Base-by-base conservation (phyloP, 2,888 invertebrate species). In the Resseliella maxima region DNA sequence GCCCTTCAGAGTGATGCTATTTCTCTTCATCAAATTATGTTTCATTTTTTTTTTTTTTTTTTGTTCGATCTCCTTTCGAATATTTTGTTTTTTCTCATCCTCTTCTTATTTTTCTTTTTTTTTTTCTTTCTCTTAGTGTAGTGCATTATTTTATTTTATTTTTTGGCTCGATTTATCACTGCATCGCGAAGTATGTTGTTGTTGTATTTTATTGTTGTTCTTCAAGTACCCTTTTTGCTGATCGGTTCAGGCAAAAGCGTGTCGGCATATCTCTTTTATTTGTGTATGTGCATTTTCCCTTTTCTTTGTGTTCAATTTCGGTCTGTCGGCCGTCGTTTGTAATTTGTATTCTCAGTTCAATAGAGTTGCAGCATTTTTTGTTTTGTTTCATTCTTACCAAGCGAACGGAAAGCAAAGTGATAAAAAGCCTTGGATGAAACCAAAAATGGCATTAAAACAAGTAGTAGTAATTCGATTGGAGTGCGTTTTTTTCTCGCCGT, bases 261-360 rank as follows among this genome's bases (percentile, higher is more conserved):
- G 59, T n/a, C 59, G 59, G 59, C 59, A 59, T 59, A 59, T 59
- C 59, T 24, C 59, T 59, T 59, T 59, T 59, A 59, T 59, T 59
- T 50, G 10, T 50, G 10, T 50, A 50, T 21, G 21, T 50, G 50
- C 50, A 50, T 50, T 50, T 50, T 50, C 2, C 50, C 50, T 8
- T 59, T 59, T 59, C 50, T 59, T 27, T 59, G 27, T 27, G 3
- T 59, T 59, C 59, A 15, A 59, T 59, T n/a, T 59, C 24, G 59
- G 5, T 27, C 5, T 59, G 59, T 59, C 59, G 59, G 59, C 15
- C 27, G 59, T 59, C 27, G 59, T 59, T 59, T 59, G 59, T 59
- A 59, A 72, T 72, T 72, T 31, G 31, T 31, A 35, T 35, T 72
- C 72, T 0, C 10, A 3, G 72, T 72, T 31, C 72, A 72, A 72